A percentile compares a stretch with the other conserved stretches of the same genome.
These are phyloP conservation scores for Parazoanthus swiftii DNA, from an alignment of 92 coral and sea anemone species.

Conservation along the genomic window DNA sequence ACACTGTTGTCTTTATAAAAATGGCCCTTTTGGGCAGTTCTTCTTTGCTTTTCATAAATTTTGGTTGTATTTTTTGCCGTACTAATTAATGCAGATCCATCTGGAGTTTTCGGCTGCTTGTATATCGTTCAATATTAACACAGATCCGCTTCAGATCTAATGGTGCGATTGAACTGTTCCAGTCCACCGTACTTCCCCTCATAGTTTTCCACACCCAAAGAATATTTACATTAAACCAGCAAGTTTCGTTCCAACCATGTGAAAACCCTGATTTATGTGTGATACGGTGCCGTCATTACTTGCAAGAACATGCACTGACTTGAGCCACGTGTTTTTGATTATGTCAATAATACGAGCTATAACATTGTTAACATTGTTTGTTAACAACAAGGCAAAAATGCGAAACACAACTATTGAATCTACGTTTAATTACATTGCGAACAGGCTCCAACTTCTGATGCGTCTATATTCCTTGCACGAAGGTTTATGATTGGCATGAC, in stretches of 20 bases:
- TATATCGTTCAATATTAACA: background rate
- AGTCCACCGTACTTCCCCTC: background rate
- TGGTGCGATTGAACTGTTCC: background rate
- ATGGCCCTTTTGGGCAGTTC: background rate
- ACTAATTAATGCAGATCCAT: background rate
- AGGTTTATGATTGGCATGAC: background rate
- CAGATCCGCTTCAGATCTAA: constrained; percentile 7
- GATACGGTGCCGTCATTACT: too few relatives aligned
- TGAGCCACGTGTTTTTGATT: background rate
- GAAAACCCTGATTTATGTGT: too few relatives aligned
- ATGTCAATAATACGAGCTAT: background rate
- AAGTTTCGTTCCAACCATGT: too few relatives aligned
- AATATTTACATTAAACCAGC: background rate
- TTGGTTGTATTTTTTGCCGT: too few relatives aligned
- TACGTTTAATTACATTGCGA: too few relatives aligned
- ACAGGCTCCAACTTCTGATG: background rate
- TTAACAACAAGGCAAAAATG: background rate
- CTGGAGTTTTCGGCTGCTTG: background rate
- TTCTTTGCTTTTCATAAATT: too few relatives aligned
- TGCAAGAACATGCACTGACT: too few relatives aligned
- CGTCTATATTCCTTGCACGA: background rate
- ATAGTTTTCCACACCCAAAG: background rate
- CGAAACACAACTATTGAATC: background rate
- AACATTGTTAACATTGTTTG: background rate
- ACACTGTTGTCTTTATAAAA: background rate